Evolutionary conservation across 2,888 invertebrate genomes (phyloP).

Genomic region (Mimachlamys varia): DNA sequence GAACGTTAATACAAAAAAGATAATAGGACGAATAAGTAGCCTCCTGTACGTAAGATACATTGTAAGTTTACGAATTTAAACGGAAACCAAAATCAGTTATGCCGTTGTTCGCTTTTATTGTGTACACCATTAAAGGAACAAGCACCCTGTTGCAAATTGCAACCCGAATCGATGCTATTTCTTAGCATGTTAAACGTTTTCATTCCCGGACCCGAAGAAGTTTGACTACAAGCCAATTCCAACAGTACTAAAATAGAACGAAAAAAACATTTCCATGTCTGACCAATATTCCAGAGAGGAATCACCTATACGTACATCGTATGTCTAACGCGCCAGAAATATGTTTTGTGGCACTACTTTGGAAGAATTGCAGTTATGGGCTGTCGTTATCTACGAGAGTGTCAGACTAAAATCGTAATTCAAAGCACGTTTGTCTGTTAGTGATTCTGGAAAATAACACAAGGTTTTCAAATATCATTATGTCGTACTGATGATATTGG

Average conservation of each 20-base stretch:
- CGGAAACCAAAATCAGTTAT: too few relatives aligned
- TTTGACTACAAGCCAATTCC: neutral
- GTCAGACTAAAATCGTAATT: neutral
- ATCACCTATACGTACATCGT: neutral
- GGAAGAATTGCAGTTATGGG: neutral
- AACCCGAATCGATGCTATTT: too few relatives aligned
- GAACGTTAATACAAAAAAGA: too few relatives aligned
- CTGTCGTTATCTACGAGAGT: neutral
- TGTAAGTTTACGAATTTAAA: too few relatives aligned
- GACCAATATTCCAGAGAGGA: neutral
- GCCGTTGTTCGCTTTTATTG: too few relatives aligned
- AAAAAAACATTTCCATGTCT: neutral
- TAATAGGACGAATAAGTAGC: too few relatives aligned
- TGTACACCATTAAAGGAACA: too few relatives aligned
- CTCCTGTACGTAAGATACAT: too few relatives aligned
- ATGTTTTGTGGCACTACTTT: neutral
- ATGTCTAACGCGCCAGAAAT: neutral
- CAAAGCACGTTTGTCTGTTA: conserved; percentile 13
- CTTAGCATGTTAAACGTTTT: neutral
- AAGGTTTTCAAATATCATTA: conserved; percentile 16
- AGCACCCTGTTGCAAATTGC: too few relatives aligned
- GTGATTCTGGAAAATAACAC: neutral
- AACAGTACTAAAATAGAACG: neutral
- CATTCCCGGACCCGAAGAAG: neutral
- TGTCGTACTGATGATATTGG: neutral